Percentiles rank a stretch among this genome's conserved stretches.
phyloP scores from a whole-genome alignment of 1,140 invertebrate species.

The Hycleus cichorii region DNA sequence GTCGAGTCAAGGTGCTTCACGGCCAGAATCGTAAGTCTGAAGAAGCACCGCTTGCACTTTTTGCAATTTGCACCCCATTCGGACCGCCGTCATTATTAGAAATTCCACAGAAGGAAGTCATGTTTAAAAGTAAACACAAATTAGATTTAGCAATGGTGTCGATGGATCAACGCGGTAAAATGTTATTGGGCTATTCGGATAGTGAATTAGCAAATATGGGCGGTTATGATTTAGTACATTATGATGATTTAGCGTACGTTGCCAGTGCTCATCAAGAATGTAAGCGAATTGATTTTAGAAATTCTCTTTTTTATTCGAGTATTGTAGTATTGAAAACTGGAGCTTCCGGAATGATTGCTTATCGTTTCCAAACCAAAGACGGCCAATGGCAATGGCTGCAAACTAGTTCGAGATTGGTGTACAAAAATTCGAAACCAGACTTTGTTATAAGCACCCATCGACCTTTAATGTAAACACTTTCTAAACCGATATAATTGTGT shows the following conservation, averaged over 20 bases:
- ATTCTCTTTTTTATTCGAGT: slow-evolving; percentile 1
- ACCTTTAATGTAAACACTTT: slow-evolving; percentile 77
- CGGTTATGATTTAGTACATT: slow-evolving; percentile 95
- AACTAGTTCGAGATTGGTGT: slow-evolving; percentile 92
- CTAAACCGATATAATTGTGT: neutral
- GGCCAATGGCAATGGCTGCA: slow-evolving; percentile 97
- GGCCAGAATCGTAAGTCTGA: slow-evolving; percentile 93
- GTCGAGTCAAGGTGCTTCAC: slow-evolving; percentile 90
- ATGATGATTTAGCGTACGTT: slow-evolving; percentile 93
- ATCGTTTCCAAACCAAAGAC: slow-evolving; percentile 90
- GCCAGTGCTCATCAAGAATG: slow-evolving; percentile 98
- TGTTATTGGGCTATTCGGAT: slow-evolving; percentile 89
- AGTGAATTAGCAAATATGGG: slow-evolving; percentile 85
- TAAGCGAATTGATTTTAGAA: slow-evolving; percentile 49
- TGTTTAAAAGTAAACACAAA: slow-evolving; percentile 99
- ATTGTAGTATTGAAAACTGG: slow-evolving; percentile 93
- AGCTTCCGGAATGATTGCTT: slow-evolving; percentile 96
- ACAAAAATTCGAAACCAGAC: slow-evolving; percentile 99
- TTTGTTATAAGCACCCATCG: slow-evolving; percentile 97
- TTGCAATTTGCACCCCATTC: slow-evolving; percentile 96
- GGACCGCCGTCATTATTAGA: slow-evolving; percentile 87
- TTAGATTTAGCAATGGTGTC: slow-evolving; percentile 91
- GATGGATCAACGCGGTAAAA: slow-evolving; percentile 95
- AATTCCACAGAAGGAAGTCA: slow-evolving; percentile 88
- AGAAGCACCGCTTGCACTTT: slow-evolving; percentile 86